Evolutionary conservation across 1,140 invertebrate genomes (phyloP), one percentile per base, ranked within the genome.

Genomic region (Aphelenchoides fujianensis): DNA sequence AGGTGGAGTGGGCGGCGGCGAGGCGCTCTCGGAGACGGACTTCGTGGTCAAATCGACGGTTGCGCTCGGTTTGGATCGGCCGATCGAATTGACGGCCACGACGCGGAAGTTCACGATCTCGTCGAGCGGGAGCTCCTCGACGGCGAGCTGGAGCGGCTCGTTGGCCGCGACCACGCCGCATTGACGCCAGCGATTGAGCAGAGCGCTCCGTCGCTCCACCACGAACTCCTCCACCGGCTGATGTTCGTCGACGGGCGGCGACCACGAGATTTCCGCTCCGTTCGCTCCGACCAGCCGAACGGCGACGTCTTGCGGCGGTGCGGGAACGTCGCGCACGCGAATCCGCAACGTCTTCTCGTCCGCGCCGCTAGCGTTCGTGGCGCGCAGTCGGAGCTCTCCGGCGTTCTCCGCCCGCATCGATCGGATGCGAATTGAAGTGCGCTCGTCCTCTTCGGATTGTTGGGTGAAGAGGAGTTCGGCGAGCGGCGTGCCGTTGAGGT

Each of bases 41-140:
- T 59, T 59, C 27, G 78, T 79, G 30, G 74, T 74, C 0, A 94
- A 92, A 85, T 92, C 95, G 7, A 89, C 87, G 1, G 93, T 92
- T 84, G 93, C 91, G 16, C 97, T 86, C 3, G 93, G 91, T 35
- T 71, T 59, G 35, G 19, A 23, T 31, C 54, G 19, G 28, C 96
- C 96, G 82, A 96, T 95, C 59, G 96, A 94, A 86, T 98, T 98
- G 16, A 93, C 92, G 16, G 95, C 95, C 88, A 94, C 91, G 0
- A 98, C 90, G 73, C 95, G 89, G 89, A 98, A 98, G 76, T 94
- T 87, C 82, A 98, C 98, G 85, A 97, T 93, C 80, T 95, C 92
- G 71, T 94, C 92, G 1, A 35, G 19, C 0, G 92, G 91, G 19
- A 98, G 86, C 1, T 95, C 95, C 86, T 96, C 94, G 31, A 36